phyloP scores from a whole-genome alignment of 2,113 vertebrate species.

The Malurus alboscapulatus region DNA sequence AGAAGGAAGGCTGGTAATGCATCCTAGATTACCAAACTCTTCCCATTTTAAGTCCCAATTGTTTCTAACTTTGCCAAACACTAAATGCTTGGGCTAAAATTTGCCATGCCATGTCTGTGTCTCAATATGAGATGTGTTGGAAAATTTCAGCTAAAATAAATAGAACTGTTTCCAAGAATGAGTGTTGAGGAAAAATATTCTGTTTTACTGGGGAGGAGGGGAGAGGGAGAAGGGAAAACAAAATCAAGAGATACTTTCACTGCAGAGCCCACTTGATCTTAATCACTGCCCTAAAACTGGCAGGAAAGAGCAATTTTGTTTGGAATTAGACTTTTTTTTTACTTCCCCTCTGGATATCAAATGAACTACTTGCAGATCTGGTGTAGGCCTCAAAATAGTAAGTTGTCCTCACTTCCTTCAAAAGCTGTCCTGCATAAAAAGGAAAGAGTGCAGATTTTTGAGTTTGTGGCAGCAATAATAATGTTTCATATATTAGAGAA shows the following conservation, averaged over 20 bases:
- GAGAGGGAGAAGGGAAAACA: too few relatives aligned
- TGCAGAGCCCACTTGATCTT: background rate
- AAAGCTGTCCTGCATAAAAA: background rate
- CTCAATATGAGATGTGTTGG: slow-evolving; percentile 33
- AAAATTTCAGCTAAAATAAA: slow-evolving; percentile 44
- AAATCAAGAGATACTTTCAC: background rate
- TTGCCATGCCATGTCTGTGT: slow-evolving; percentile 12
- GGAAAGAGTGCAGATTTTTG: background rate
- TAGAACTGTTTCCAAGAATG: background rate
- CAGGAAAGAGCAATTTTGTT: background rate
- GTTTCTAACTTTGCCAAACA: slow-evolving; percentile 11
- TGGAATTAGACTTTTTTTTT: background rate
- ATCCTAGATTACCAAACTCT: background rate
- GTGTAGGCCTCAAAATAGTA: background rate
- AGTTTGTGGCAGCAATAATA: background rate
- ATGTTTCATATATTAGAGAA: background rate
- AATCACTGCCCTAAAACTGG: background rate
- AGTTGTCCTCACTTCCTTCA: background rate
- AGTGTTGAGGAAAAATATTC: background rate
- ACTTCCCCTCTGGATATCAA: background rate
- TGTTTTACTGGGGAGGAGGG: background rate
- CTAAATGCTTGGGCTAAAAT: slow-evolving; percentile 13
- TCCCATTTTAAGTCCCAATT: background rate
- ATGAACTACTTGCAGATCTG: background rate
- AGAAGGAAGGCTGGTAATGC: background rate